Base-by-base conservation (phyloP, 2,113 vertebrate species). In the Amblyopsis rosae region DNA sequence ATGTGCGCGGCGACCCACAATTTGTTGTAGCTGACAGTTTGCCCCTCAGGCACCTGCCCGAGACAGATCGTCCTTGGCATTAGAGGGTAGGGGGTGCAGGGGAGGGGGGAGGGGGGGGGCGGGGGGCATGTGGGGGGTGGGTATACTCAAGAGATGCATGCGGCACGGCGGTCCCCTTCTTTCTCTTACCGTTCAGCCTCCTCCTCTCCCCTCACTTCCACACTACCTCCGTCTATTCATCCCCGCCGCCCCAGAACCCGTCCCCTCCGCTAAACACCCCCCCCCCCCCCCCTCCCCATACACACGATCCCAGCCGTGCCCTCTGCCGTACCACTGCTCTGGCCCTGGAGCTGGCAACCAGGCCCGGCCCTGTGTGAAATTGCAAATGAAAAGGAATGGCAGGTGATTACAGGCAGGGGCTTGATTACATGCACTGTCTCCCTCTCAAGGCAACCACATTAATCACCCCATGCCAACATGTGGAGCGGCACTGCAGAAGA, bases 391-490 rank as follows among this genome's bases (percentile, higher is more conserved):
- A 85, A 86, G 80, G 70, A 87, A 77, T 82, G 69, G 73, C 79
- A 80, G 78, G 76, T 88, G 84, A 91, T 89, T 88, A 88, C 79
- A 88, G 82, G 77, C 86, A 73, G 78, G 71, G 81, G 75, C 83
- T 86, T 89, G 84, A 89, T 88, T 88, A 89, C 86, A 87, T 87
- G 84, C 86, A 75, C 83, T 83, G 85, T 86, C 85, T 90, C 80
- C 82, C 77, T 82, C 73, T 87, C 65, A 72, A 81, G 82, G 77
- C 83, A 76, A 67, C 70, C 74, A 70, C 87, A 88, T 89, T 89
- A 82, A 90, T 88, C 85, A 85, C 73, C 53, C 62, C 56, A 73
- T 72, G 78, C 72, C 78, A 72, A 69, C 76, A 71, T 69, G 78
- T 72, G 67, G 26, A 77, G 15, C 69, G 64, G 48, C 0, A 67